These are phyloP conservation scores for Maniola jurtina DNA, from an alignment of 1,140 invertebrate genomes.

Conservation along the genomic window DNA sequence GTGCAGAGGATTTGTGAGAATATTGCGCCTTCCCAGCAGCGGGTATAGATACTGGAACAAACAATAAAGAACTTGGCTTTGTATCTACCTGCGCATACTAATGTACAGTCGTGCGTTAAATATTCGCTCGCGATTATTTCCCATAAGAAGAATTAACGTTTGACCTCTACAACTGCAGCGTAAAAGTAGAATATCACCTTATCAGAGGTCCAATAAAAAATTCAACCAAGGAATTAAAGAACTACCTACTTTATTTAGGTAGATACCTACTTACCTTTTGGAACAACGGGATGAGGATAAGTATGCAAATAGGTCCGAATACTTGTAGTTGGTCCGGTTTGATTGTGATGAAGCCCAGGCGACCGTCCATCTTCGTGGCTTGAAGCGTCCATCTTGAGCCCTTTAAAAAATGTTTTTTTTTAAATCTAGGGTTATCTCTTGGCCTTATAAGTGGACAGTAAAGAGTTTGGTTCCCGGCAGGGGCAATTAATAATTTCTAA, in stretches of 20 bases:
- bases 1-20: constrained; percentile 79
- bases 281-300: constrained; percentile 93
- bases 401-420: constrained; percentile 56
- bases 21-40: constrained; percentile 47
- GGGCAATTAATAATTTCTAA: too few relatives aligned
- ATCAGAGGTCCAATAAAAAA: too few relatives aligned
- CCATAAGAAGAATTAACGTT: too few relatives aligned
- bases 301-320: constrained; percentile 91
- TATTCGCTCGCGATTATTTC: too few relatives aligned
- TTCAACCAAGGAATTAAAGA: too few relatives aligned
- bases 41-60: constrained; percentile 11
- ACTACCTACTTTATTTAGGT: too few relatives aligned
- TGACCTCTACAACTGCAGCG: too few relatives aligned
- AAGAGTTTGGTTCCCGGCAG: too few relatives aligned
- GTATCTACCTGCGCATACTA: too few relatives aligned
- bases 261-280: constrained; percentile 77
- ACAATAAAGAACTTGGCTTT: not conserved
- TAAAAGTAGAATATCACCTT: too few relatives aligned
- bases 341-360: constrained; percentile 83
- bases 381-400: constrained; percentile 97
- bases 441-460: too few relatives aligned
- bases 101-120: too few relatives aligned
- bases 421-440: not conserved
- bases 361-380: constrained; percentile 93
- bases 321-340: constrained; percentile 96